Conservation (phyloP, 2,888 invertebrate genomes). For the Congeria kusceri region DNA sequence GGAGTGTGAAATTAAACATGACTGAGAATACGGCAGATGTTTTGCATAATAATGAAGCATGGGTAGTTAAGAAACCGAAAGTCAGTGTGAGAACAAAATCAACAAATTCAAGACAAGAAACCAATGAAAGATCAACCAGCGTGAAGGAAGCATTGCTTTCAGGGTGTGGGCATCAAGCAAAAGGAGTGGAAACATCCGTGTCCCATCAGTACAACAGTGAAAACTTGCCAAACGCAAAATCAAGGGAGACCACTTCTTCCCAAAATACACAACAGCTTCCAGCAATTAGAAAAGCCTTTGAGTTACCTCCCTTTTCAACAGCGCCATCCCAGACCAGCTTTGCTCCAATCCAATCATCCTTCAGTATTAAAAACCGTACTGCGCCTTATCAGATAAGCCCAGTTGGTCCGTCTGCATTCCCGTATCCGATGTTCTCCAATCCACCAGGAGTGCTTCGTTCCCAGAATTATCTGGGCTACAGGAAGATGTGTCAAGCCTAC, state of each 20-base stretch:
- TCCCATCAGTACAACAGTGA: not conserved
- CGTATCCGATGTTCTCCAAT: not conserved
- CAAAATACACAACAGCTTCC: not conserved
- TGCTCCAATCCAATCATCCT: not conserved
- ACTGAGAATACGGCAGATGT: not conserved
- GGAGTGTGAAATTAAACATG: not conserved
- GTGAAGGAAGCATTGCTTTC: no score
- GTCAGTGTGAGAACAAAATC: no score
- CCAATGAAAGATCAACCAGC: no score
- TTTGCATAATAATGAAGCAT: not conserved
- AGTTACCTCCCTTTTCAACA: not conserved
- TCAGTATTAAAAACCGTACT: not conserved
- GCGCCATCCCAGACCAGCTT: not conserved
- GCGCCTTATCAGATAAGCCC: not conserved
- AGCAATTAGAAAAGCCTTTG: not conserved
- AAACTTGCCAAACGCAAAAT: not conserved
- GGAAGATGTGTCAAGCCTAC: conserved; percentile 17
- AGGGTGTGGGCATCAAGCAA: not conserved
- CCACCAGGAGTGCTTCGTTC: not conserved
- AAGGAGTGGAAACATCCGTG: not conserved
- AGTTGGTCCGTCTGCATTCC: not conserved
- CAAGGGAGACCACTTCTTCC: not conserved
- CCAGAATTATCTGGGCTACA: no score
- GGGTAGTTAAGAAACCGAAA: no score
- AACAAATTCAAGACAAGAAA: no score